Conservation (phyloP, 2,113 vertebrate species). For the Epinephelus cyanopodus region DNA sequence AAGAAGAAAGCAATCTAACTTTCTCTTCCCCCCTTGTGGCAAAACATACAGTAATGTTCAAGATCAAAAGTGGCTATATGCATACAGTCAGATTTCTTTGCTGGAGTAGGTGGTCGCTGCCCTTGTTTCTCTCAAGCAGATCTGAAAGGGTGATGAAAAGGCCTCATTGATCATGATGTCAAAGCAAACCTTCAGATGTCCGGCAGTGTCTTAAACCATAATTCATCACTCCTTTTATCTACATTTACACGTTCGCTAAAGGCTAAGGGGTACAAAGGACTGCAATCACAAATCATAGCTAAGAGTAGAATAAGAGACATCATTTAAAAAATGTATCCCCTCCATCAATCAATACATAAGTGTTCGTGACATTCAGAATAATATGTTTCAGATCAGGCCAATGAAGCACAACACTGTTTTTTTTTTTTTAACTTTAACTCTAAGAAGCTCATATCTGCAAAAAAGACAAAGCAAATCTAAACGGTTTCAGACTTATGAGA, state of each 20-base stretch:
- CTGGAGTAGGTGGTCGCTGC: constrained; percentile 36
- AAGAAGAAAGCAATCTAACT: constrained; percentile 18
- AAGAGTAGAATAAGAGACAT: background rate
- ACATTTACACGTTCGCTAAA: constrained; percentile 24
- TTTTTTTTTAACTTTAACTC: background rate
- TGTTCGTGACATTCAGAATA: background rate
- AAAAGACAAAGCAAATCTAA: too few relatives aligned
- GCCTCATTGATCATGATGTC: constrained; percentile 62
- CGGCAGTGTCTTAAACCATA: constrained; percentile 33
- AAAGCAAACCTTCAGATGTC: constrained; percentile 61
- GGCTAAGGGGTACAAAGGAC: constrained; percentile 20
- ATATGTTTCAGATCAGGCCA: background rate
- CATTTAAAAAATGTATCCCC: background rate
- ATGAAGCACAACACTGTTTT: background rate
- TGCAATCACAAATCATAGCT: background rate
- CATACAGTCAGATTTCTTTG: constrained; percentile 1
- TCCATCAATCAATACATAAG: background rate
- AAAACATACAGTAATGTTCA: constrained; percentile 27
- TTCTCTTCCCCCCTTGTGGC: background rate
- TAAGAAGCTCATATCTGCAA: background rate
- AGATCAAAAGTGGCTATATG: constrained; percentile 32
- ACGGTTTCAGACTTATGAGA: too few relatives aligned
- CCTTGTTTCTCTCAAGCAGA: constrained; percentile 37
- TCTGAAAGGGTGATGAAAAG: constrained; percentile 41
- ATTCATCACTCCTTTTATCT: constrained; percentile 58